Conservation (phyloP, 2,888 invertebrate species). For the Acanthosoma haemorrhoidale region DNA sequence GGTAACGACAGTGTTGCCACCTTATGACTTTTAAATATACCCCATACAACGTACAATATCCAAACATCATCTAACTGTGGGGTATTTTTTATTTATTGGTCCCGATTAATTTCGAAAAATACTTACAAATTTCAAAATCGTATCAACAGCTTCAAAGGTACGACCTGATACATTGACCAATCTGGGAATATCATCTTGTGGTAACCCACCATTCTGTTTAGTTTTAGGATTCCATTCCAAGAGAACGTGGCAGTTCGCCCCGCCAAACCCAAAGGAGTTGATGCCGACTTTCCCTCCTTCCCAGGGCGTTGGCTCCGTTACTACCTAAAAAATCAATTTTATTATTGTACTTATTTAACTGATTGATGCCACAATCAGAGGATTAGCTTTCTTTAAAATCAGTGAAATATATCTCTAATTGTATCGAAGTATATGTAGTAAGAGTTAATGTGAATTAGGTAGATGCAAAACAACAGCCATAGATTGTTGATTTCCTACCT, state of each 20-base stretch:
- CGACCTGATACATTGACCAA: constrained; percentile 72
- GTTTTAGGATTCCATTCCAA: constrained; percentile 56
- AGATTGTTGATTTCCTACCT: too few species aligned
- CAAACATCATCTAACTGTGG: too few species aligned
- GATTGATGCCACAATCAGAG: too few species aligned
- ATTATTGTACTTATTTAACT: too few species aligned
- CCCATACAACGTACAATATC: too few species aligned
- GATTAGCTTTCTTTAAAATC: too few species aligned
- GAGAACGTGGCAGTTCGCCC: constrained; percentile 72
- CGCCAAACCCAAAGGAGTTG: constrained; percentile 92
- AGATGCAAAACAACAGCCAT: too few species aligned
- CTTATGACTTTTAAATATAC: too few species aligned
- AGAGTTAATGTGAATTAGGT: too few species aligned
- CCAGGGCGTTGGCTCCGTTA: constrained; percentile 66
- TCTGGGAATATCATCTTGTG: constrained; percentile 63
- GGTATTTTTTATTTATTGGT: neutral
- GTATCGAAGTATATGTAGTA: too few species aligned
- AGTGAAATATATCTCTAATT: too few species aligned
- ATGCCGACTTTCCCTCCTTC: constrained; percentile 70
- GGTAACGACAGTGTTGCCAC: too few species aligned
- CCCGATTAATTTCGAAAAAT: neutral
- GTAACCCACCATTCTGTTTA: constrained; percentile 58
- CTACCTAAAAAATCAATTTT: constrained; percentile 54
- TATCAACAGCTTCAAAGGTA: constrained; percentile 67
- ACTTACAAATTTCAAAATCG: constrained; percentile 58